phyloP scores from a whole-genome alignment of 2,888 invertebrate genomes.

The Ormyrus labotus region DNA sequence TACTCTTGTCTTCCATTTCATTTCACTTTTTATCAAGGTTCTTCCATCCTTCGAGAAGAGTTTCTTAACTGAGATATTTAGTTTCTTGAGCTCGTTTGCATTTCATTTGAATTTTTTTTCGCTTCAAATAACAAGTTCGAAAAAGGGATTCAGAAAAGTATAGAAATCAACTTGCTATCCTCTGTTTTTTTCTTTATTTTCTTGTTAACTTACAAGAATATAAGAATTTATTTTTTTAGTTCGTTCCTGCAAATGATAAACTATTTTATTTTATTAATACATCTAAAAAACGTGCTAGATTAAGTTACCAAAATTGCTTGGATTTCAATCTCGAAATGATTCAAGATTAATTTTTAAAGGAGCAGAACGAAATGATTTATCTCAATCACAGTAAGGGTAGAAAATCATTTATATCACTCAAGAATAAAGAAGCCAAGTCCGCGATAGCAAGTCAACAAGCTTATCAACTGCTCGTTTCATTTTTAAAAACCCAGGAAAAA shows the following conservation, averaged over 20 bases:
- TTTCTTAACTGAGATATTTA: conserved; percentile 57
- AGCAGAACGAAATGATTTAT: neutral
- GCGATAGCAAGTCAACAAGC: neutral
- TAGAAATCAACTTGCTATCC: neutral
- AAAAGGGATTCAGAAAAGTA: conserved; percentile 4
- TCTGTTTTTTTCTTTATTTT: neutral
- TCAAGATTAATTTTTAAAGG: neutral
- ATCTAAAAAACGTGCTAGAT: no score
- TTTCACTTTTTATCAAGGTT: conserved; percentile 12
- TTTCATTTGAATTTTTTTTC: conserved; percentile 60
- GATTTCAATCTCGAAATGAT: no score
- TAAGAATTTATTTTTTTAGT: neutral
- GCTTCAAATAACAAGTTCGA: neutral
- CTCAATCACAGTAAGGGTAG: neutral
- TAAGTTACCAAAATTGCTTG: no score
- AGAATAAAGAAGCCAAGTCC: no score
- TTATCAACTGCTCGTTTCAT: neutral
- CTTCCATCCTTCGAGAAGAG: conserved; percentile 26
- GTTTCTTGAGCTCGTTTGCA: conserved; percentile 62
- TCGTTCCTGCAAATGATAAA: neutral
- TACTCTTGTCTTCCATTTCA: neutral
- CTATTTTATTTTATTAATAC: no score
- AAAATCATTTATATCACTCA: neutral
- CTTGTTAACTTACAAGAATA: neutral
- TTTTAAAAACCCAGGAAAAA: neutral